These are phyloP conservation scores for Trinectes maculatus DNA, from an alignment of 2,113 vertebrate genomes.

Conservation along the genomic window DNA sequence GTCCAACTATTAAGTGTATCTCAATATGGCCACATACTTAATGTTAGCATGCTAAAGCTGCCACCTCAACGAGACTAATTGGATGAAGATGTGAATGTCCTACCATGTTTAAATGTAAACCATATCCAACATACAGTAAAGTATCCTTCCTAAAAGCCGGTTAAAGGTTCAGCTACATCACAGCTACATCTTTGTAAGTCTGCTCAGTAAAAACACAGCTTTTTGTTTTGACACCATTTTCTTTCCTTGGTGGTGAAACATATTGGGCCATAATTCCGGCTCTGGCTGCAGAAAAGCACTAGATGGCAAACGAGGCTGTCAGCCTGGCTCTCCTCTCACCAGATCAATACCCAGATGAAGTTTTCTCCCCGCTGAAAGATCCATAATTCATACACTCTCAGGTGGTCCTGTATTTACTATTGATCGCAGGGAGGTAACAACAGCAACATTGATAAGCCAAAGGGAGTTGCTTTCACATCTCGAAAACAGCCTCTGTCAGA, in stretches of 20 bases:
- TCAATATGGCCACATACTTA: no score
- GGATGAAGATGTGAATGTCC: no score
- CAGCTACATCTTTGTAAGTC: background rate
- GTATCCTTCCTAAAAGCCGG: background rate
- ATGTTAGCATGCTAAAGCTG: no score
- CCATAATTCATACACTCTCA: constrained; percentile 72
- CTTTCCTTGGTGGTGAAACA: constrained; percentile 14
- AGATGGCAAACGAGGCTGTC: constrained; percentile 20
- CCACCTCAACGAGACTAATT: no score
- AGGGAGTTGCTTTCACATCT: constrained; percentile 39
- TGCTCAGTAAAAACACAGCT: background rate
- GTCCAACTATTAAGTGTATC: no score
- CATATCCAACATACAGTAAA: no score
- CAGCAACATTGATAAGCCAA: constrained; percentile 39
- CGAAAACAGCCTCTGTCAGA: constrained; percentile 18
- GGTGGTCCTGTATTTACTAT: constrained; percentile 75
- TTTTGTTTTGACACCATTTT: background rate
- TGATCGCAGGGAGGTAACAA: constrained; percentile 53
- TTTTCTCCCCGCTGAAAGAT: constrained; percentile 66
- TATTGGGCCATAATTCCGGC: background rate
- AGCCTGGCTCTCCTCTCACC: constrained; percentile 22
- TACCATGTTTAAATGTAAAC: no score
- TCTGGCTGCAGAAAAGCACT: constrained; percentile 17
- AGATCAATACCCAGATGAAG: constrained; percentile 72
- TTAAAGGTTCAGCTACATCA: background rate